Base-by-base conservation (phyloP, 1,140 invertebrate genomes). In the Octopus sinensis region DNA sequence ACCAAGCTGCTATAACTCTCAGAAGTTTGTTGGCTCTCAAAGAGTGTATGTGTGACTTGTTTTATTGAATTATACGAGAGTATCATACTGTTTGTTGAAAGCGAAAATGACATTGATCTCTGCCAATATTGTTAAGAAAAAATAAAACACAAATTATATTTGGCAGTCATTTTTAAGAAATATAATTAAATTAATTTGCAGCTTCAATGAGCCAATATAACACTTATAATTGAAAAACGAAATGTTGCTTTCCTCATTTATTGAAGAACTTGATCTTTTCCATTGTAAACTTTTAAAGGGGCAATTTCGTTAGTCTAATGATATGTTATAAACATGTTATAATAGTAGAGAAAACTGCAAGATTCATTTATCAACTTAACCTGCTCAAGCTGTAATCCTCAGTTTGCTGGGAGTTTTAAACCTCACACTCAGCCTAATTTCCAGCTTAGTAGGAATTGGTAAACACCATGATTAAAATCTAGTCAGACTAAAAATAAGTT, bases 1-100 rank as follows among this genome's bases (percentile, higher is more conserved):
- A 62, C 17, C 17, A 4, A 17, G 9, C 4, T 62, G 17, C 56
- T 62, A 17, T 62, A 12, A 62, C 56, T 12, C 9, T 12, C 17
- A 62, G 56, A 62, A 62, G 17, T 62, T 62, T 62, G 56, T 62
- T 62, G 56, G 56, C 56, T 62, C 56, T 62, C 56, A 62, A 62
- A 62, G 56, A 17, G 9, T 62, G 17, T 17, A 4, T 62, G 56
- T 17, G 9, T 62, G 9, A 62, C 17, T 62, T 17, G 56, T 9
- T 62, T 62, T 62, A 17, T 62, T 62, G 56, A 62, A 62, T 62
- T 62, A 62, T 62, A 62, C 4, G 17, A 62, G 56, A 62, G 56
- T 62, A 17, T 62, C 56, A 62, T 62, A 62, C 56, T 62, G 56
- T 62, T 62, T 62, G 9, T 62, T 62, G 17, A 17, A 62, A 62